Evolutionary conservation across 2,888 invertebrate genomes (phyloP).

Genomic region (Biston stratarius): DNA sequence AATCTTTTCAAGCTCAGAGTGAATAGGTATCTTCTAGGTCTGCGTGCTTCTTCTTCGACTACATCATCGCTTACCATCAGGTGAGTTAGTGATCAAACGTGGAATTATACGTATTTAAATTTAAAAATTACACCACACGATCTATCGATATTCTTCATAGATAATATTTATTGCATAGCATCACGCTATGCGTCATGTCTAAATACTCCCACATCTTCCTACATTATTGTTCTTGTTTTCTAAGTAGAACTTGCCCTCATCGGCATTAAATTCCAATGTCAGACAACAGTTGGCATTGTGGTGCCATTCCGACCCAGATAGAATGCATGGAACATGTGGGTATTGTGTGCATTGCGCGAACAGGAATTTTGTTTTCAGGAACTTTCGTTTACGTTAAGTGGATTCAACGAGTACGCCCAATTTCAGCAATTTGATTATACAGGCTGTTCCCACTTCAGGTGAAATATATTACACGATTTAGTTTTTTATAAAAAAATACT

Average conservation of each 20-base stretch:
- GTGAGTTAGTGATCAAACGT: too few relatives aligned
- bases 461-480: not conserved
- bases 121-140: too few relatives aligned
- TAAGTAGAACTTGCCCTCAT: slow-evolving; percentile 8
- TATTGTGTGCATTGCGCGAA: not conserved
- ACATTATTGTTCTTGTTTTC: not conserved
- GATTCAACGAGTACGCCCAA: not conserved
- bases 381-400: slow-evolving; percentile 11
- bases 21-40: too few relatives aligned
- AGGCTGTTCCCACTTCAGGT: not conserved
- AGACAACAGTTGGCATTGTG: slow-evolving; percentile 1
- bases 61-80: too few relatives aligned
- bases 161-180: too few relatives aligned
- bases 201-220: not conserved
- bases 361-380: slow-evolving; percentile 15
- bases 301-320: not conserved
- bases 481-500: too few relatives aligned
- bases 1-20: too few relatives aligned
- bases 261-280: slow-evolving; percentile 20
- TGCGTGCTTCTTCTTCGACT: too few relatives aligned
- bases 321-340: not conserved
- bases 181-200: too few relatives aligned
- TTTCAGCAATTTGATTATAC: not conserved
- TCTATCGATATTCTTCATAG: too few relatives aligned
- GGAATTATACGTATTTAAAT: too few relatives aligned